Evolutionary conservation across 2,888 invertebrate species (phyloP).

Genomic region (Anodontia alba): DNA sequence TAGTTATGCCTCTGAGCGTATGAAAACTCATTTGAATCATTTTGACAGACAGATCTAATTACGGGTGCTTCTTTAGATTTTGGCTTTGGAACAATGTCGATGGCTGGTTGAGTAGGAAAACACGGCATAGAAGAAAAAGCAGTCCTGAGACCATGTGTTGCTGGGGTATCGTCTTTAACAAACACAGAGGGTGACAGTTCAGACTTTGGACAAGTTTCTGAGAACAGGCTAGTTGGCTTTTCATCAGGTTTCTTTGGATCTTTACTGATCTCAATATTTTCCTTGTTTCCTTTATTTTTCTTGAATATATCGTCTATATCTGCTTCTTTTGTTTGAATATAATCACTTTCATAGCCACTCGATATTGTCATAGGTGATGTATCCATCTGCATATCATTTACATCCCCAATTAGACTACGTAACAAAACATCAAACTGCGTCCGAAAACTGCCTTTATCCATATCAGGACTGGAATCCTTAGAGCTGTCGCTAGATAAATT

Average conservation of each 20-base stretch:
- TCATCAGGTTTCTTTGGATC: slow-evolving; percentile 28
- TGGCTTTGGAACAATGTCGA: slow-evolving; percentile 12
- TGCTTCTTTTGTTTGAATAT: slow-evolving; percentile 59
- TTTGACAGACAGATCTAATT: slow-evolving; percentile 26
- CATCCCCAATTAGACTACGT: slow-evolving; percentile 55
- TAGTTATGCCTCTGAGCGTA: slow-evolving; percentile 70
- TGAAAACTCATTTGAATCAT: slow-evolving; percentile 56
- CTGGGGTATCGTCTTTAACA: slow-evolving; percentile 10
- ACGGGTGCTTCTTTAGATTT: slow-evolving; percentile 33
- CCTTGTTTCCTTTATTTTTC: slow-evolving; percentile 48
- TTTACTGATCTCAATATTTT: not conserved
- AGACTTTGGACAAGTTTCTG: slow-evolving; percentile 48
- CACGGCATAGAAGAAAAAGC: slow-evolving; percentile 53
- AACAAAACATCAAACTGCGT: slow-evolving; percentile 57
- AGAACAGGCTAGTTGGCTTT: slow-evolving; percentile 55
- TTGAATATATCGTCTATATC: slow-evolving; percentile 56
- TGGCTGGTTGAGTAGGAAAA: slow-evolving; percentile 46
- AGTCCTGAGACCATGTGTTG: not conserved
- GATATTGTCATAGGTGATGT: slow-evolving; percentile 69
- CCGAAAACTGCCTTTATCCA: slow-evolving; percentile 31
- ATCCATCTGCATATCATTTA: slow-evolving; percentile 55
- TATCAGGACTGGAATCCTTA: slow-evolving; percentile 26
- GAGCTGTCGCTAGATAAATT: slow-evolving; percentile 19
- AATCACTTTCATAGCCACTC: slow-evolving; percentile 75
- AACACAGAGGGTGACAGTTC: slow-evolving; percentile 1